Evolutionary conservation across 1,140 invertebrate genomes (phyloP), one percentile per base, ranked within the genome.

Genomic region (Cydia pomonella): DNA sequence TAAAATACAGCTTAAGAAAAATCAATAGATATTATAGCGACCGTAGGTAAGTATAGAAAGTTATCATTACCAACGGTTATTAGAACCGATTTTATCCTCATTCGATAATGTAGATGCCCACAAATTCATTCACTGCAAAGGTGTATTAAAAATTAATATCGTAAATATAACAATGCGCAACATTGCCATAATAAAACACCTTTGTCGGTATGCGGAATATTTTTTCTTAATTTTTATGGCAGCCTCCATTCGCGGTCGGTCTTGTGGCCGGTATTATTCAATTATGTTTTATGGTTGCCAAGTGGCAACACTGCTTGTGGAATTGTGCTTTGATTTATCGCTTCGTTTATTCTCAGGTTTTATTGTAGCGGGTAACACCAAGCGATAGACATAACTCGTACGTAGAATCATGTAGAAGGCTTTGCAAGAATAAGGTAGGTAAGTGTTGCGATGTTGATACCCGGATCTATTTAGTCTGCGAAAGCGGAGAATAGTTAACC

Each of bases 321-420:
- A 83, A 87, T 84, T 83, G 84, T 79, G 76, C 76, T 82, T 85
- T 91, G 89, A 91, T 91, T 91, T 90, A 91, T 90, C 76, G 85
- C 80, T 84, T 84, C 80, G 84, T 84, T 91, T 89, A 86, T 87
- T 85, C 80, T 77, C 77, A 77, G 81, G 74, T 74, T 83, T 84
- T 88, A 87, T 82, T 87, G 81, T 87, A 69, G 64, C 64, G n/a
- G 78, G 82, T 80, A 84, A 84, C 84, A 80, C 84, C 77, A 72
- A 76, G 74, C 73, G 76, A 77, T 59, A 53, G 50, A 53, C 21
- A 23, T 59, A 23, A 23, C 18, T 59, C 18, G 53, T 23, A 12
- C 23, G 53, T 59, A 23, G 53, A 59, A 59, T n/a, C 21, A 23
- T 23, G 7, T 59, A 7, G 53, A 59, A 23, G 53, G 5, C 53